phyloP scores from a whole-genome alignment of 2,113 vertebrate species.

The Prunella himalayana region DNA sequence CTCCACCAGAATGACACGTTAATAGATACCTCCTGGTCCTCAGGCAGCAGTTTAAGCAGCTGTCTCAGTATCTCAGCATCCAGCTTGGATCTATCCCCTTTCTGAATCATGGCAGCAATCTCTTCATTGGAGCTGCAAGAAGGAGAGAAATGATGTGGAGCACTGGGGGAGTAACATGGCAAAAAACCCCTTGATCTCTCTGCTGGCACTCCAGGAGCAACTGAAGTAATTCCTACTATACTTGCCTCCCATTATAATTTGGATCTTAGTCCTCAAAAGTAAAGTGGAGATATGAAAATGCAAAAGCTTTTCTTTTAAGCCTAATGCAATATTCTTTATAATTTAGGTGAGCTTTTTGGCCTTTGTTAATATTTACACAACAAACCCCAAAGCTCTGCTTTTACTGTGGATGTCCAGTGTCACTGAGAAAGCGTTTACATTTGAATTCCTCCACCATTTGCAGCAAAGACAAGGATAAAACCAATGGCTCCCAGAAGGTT shows the following conservation, averaged over 20 bases:
- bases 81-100: slow-evolving; percentile 79
- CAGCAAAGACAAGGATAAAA: background rate
- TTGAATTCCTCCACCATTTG: background rate
- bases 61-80: slow-evolving; percentile 88
- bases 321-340: background rate
- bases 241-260: background rate
- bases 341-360: background rate
- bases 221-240: background rate
- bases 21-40: slow-evolving; percentile 83
- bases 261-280: background rate
- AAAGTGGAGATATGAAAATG: background rate
- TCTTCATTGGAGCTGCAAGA: slow-evolving; percentile 81
- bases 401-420: background rate
- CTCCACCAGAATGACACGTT: background rate
- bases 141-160: background rate
- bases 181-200: background rate
- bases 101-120: slow-evolving; percentile 80
- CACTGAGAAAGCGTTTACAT: background rate
- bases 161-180: background rate
- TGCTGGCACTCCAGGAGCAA: background rate
- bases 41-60: slow-evolving; percentile 89
- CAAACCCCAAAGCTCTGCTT: background rate
- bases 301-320: background rate
- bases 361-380: background rate
- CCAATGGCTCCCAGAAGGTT: background rate